Percentiles rank a stretch among this genome's conserved stretches.
Conservation (phyloP, 1,140 invertebrate species). For the Asbolus verrucosus region DNA sequence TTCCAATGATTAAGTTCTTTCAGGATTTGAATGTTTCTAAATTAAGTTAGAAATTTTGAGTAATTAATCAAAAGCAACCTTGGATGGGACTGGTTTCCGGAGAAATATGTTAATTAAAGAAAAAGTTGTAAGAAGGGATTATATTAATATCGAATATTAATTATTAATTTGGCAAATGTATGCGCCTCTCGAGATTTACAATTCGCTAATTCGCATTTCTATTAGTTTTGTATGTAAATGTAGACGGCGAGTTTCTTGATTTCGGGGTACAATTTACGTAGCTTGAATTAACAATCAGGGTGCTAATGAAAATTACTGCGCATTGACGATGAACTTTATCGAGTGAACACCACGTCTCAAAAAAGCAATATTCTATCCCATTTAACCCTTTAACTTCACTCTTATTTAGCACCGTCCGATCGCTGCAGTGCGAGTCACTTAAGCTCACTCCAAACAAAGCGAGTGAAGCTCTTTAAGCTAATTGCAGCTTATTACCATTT, state of each 20-base stretch:
- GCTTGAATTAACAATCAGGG: conserved; percentile 52
- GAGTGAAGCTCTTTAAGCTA: conserved; percentile 6
- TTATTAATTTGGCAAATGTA: conserved; percentile 48
- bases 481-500: conserved; percentile 4
- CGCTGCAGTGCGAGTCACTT: not conserved
- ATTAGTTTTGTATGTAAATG: conserved; percentile 59
- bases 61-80: conserved; percentile 9
- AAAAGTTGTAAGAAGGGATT: conserved; percentile 17
- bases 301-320: conserved; percentile 50
- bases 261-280: conserved; percentile 50
- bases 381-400: conserved; percentile 32
- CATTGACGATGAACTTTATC: conserved; percentile 44
- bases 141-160: conserved; percentile 51
- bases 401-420: conserved; percentile 12
- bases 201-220: conserved; percentile 58
- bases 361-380: conserved; percentile 38
- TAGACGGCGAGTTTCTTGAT: conserved; percentile 51
- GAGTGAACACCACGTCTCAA: conserved; percentile 33
- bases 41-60: conserved; percentile 10
- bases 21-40: conserved; percentile 4
- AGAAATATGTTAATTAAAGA: conserved; percentile 18
- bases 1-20: not conserved
- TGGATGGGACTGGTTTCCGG: not conserved
- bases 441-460: conserved; percentile 7
- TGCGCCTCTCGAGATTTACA: conserved; percentile 44